phyloP scores from a whole-genome alignment of 2,797 vertebrate genomes.

The Tragopan temminckii region DNA sequence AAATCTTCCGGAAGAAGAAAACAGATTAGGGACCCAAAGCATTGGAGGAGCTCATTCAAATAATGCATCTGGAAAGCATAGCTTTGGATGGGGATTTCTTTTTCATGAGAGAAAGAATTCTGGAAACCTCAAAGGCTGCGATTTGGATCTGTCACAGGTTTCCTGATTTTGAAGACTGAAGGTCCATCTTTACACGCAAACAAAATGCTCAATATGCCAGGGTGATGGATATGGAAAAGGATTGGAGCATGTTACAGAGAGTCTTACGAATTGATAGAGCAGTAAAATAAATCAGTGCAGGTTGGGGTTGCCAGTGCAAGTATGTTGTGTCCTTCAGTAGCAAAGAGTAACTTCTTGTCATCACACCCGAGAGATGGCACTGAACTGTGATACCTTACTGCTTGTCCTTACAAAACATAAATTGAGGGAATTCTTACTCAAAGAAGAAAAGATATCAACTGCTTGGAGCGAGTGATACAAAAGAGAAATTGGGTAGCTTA shows the following conservation, averaged over 20 bases:
- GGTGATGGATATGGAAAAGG: slow-evolving; percentile 57
- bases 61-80: neutral
- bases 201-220: neutral
- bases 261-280: slow-evolving; percentile 52
- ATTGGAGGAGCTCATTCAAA: neutral
- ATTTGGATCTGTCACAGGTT: neutral
- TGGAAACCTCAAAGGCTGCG: neutral
- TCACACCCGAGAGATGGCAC: slow-evolving; percentile 20
- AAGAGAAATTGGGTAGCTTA: slow-evolving; percentile 29
- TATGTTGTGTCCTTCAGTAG: neutral
- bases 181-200: neutral
- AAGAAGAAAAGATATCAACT: slow-evolving; percentile 30
- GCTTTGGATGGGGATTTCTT: neutral
- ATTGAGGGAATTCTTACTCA: neutral
- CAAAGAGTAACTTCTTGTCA: slow-evolving; percentile 32
- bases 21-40: neutral
- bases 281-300: slow-evolving; percentile 53
- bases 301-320: neutral
- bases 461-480: slow-evolving; percentile 27
- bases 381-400: slow-evolving; percentile 46
- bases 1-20: neutral
- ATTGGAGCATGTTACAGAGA: slow-evolving; percentile 44
- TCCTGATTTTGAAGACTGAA: neutral
- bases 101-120: neutral
- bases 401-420: neutral